phyloP scores from a whole-genome alignment of 2,113 vertebrate species.

The Geococcyx californianus region DNA sequence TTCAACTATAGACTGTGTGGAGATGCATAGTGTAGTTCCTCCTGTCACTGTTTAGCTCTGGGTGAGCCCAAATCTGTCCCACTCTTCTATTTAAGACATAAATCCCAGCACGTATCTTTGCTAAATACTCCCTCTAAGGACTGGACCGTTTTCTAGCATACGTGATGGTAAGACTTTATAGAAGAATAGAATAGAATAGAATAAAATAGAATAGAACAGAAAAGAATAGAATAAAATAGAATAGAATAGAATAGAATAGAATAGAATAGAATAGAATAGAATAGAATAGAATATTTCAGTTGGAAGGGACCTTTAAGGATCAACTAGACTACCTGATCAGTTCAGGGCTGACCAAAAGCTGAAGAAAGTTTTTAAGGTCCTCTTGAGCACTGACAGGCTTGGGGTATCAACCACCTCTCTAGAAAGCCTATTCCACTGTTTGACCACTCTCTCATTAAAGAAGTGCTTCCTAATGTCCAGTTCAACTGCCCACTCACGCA shows the following conservation, averaged over 20 bases:
- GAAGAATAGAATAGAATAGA: background rate
- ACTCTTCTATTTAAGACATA: background rate
- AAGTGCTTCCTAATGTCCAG: background rate
- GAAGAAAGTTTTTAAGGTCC: background rate
- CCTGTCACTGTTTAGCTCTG: background rate
- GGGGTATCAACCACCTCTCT: background rate
- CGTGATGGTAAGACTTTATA: background rate
- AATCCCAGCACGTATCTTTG: background rate
- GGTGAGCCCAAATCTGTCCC: background rate
- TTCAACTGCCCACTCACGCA: background rate
- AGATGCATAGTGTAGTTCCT: background rate
- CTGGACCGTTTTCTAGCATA: background rate
- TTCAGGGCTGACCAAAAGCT: background rate
- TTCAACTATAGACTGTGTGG: background rate
- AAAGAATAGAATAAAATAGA: too few species aligned
- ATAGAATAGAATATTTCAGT: background rate
- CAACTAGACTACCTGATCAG: background rate
- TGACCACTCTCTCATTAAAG: background rate
- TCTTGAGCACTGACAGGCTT: background rate
- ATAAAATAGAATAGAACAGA: background rate
- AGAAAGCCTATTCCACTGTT: background rate
- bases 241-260: background rate
- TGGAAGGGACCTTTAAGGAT: background rate
- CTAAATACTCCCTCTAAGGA: background rate
- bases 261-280: background rate